A percentile compares a stretch with the other conserved stretches of the same genome.
These are phyloP conservation scores for Lophotriccus pileatus DNA, from an alignment of 2,797 vertebrate genomes.

Conservation along the genomic window DNA sequence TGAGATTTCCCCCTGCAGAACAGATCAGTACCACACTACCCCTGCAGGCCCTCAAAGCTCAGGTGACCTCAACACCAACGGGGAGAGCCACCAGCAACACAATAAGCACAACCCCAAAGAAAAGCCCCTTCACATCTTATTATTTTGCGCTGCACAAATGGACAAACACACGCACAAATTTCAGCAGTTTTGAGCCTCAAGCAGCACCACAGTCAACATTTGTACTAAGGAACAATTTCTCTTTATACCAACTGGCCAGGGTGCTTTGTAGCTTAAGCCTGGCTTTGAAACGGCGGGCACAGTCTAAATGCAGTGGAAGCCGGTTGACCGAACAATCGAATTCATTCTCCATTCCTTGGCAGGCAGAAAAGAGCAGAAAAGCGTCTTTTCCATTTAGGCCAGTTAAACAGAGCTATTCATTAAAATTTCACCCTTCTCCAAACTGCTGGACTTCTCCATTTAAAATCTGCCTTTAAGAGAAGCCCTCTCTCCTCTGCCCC, in stretches of 20 bases:
- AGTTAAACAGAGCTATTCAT: slow-evolving; percentile 53
- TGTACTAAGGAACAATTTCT: slow-evolving; percentile 57
- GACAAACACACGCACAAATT: slow-evolving; percentile 31
- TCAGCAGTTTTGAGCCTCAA: slow-evolving; percentile 28
- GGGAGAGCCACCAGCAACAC: neutral
- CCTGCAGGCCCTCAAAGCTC: neutral
- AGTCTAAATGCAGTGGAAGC: slow-evolving; percentile 49
- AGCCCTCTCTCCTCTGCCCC: neutral
- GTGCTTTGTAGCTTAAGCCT: slow-evolving; percentile 43
- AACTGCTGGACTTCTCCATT: neutral
- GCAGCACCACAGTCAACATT: slow-evolving; percentile 45
- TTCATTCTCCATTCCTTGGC: slow-evolving; percentile 65
- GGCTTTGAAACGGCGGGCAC: slow-evolving; percentile 40
- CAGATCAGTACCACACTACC: fast-evolving
- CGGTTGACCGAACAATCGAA: slow-evolving; percentile 56
- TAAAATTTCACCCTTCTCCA: slow-evolving; percentile 9
- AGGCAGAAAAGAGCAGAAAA: slow-evolving; percentile 59
- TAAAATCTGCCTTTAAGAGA: neutral
- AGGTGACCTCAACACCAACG: neutral
- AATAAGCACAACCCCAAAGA: neutral
- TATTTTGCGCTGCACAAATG: neutral
- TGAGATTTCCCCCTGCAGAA: neutral
- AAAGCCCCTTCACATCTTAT: neutral
- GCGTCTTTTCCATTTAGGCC: slow-evolving; percentile 48
- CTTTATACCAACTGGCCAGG: slow-evolving; percentile 22